Percentiles rank a stretch among this genome's conserved stretches.
phyloP scores from a whole-genome alignment of 2,888 invertebrate species.

The Hedychridium roseum region DNA sequence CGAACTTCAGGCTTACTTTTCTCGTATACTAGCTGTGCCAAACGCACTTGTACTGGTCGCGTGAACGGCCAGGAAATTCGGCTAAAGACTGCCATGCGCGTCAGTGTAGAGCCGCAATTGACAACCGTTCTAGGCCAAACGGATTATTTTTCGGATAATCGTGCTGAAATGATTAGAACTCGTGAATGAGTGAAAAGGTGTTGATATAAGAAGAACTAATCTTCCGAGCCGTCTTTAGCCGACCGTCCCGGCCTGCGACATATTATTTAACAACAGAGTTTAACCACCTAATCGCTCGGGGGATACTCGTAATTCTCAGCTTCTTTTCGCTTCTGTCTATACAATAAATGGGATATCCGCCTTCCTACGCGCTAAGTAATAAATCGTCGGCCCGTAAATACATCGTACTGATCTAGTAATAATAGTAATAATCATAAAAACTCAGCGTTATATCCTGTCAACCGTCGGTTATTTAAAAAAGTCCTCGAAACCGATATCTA shows the following conservation, averaged over 20 bases:
- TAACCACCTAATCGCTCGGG: slow-evolving; percentile 57
- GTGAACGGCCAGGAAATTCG: slow-evolving; percentile 44
- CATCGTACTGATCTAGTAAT: slow-evolving; percentile 26
- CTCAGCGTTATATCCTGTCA: too few relatives aligned
- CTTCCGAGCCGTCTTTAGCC: slow-evolving; percentile 47
- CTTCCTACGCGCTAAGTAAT: slow-evolving; percentile 45
- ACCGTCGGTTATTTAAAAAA: neutral
- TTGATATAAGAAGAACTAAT: neutral
- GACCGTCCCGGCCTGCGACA: slow-evolving; percentile 54
- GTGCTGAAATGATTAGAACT: neutral
- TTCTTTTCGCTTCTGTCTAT: slow-evolving; percentile 44
- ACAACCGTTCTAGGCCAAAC: too few relatives aligned
- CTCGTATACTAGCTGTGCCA: slow-evolving; percentile 65
- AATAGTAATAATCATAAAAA: slow-evolving; percentile 40
- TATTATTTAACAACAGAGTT: slow-evolving; percentile 61
- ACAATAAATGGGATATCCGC: slow-evolving; percentile 57
- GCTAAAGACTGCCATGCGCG: slow-evolving; percentile 36
- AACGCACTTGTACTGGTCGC: slow-evolving; percentile 64
- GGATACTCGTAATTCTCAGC: slow-evolving; percentile 47
- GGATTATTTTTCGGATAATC: neutral
- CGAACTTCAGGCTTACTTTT: slow-evolving; percentile 50
- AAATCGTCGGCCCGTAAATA: slow-evolving; percentile 30
- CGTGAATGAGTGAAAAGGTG: slow-evolving; percentile 9
- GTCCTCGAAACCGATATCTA: neutral
- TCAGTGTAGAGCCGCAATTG: neutral